Evolutionary conservation across 2,888 invertebrate species (phyloP), one percentile per base, ranked within the genome.

Genomic region (Loripinus fragilis): DNA sequence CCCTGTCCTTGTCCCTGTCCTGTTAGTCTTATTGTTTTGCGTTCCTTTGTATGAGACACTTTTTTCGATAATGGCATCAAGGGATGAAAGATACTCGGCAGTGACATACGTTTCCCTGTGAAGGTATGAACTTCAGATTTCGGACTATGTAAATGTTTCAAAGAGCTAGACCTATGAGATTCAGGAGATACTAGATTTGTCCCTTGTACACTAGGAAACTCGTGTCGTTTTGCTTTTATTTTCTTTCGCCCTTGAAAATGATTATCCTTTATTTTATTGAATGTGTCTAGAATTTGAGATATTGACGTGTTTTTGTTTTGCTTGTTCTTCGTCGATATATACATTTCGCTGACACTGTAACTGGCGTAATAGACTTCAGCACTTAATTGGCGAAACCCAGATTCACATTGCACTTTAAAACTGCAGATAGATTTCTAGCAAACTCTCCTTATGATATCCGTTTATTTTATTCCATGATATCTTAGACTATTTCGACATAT

Each of bases 61-160:
- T 33, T 60, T 17, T 2, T 17, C 7, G 60, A 12, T 17, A 60
- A 28, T 2, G 60, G 60, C 33, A 33, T 3, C 60, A 60, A 28
- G 2, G 60, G 60, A 60, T 60, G 60, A 17, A 60, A 60, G 10
- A 60, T 60, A 60, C 60, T 60, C 17, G 60, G 60, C 12, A 60
- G 33, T 10, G 60, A 20, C 60, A 60, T 60, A 12, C 60, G 60
- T 17, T 5, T 60, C 12, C 28, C 60, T 3, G 30, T 33, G 8
- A 2, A 1, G 12, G 30, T 17, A 2, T 2, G 8, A 3, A 5
- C 5, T 15, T 30, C 17, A 33, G 15, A 12, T 12, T 30, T 10
- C 2, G 28, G 20, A 12, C 10, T 60, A 20, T 60, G 33, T 60
- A 60, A 60, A 60, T 23, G 12, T 7, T 30, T 8, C 33, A 33